Base-by-base conservation (phyloP, 2,888 invertebrate species). In the Parnassius apollo region DNA sequence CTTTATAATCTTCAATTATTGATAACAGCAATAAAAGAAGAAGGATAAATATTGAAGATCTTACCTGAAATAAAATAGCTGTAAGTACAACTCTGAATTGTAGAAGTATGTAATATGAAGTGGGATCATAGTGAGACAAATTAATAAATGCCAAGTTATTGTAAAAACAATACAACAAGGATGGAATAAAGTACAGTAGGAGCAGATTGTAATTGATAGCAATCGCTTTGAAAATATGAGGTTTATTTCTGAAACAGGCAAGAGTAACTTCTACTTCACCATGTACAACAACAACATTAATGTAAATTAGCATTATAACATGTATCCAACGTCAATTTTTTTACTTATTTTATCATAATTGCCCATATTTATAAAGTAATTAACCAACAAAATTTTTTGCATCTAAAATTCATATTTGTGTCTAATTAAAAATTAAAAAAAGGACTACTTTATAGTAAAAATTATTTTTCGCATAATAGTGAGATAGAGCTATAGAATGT, bases 61-160 rank as follows among this genome's bases (percentile, higher is more conserved):
- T 81, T 92, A 97, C 97, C 94, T 98, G 98, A 88, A 97, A 98
- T 52, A 98, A 92, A 61, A 98, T 88, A 46, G 98, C 98, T 7
- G 98, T 98, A 9, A 98, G 93, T 18, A 98, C 98, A 48, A 98
- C 98, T 75, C 98, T 93, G 71, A 98, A 94, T 83, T 98, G 98
- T 9, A 98, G 91, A 52, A 98, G 85, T 62, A 98, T 92, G 83
- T 96, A 98, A 82, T 98, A 98, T 0, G 98, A 98, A 0, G 98
- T 98, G 1, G 98, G 98, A 83, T 98, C 98, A 87, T 98, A 98
- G 60, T 94, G 94, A 11, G 97, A 95, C 73, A 98, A 92, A 91
- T 98, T 98, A 59, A 96, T 92, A 87, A 98, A 98, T 44, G 98
- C 95, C 75, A 99, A 93, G 90, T 98, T 98, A 82, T 99, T 98